Conservation (phyloP, 2,797 vertebrate species). For the Diceros bicornis region DNA sequence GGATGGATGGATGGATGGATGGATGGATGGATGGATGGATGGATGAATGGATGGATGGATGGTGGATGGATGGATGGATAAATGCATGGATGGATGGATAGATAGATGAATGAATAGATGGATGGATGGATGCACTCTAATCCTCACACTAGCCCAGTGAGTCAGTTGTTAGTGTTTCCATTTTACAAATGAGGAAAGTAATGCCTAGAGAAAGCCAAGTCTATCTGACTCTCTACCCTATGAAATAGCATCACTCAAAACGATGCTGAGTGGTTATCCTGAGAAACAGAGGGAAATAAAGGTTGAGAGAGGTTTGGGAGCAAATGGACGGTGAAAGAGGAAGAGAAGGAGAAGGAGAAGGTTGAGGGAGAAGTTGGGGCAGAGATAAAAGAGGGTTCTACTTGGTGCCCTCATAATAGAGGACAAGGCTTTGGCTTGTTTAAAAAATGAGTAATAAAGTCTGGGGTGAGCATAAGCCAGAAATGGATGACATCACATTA, state of each 20-base stretch:
- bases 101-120: neutral
- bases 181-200: conserved; percentile 31
- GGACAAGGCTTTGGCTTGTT: conserved; percentile 60
- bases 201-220: neutral
- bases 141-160: neutral
- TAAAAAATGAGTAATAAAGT: conserved; percentile 60
- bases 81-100: neutral
- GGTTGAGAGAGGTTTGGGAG: neutral
- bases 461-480: conserved; percentile 25
- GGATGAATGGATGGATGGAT: neutral
- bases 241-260: neutral
- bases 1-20: too few relatives aligned
- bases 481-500: conserved; percentile 60
- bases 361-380: neutral
- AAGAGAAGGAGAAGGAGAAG: neutral
- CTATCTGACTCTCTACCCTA: neutral
- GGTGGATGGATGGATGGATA: neutral
- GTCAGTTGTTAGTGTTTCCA: neutral
- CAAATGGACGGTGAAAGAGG: neutral
- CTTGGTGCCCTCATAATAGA: conserved; percentile 17
- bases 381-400: neutral
- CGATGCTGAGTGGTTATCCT: neutral
- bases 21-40: neutral
- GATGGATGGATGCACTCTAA: neutral
- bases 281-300: neutral